Base-by-base conservation (phyloP, 1,140 invertebrate genomes). In the Plutomurus gul region DNA sequence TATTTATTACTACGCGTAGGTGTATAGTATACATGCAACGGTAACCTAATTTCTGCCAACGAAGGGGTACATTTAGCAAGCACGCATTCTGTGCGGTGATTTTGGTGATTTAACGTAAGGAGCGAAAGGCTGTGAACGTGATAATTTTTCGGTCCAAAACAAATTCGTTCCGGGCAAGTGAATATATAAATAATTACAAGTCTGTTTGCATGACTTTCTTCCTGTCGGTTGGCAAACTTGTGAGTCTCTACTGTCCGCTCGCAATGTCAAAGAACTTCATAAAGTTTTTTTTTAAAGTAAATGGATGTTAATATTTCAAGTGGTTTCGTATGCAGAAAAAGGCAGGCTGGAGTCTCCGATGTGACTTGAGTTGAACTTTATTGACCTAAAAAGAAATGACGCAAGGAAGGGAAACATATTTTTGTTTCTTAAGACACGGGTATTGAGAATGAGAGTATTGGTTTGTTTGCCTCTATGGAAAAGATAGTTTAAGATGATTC, bases 291-390 rank as follows among this genome's bases (percentile, higher is more conserved):
- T 33, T 25, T 65, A 65, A 65, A 65, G 36, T 25, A 33, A 65
- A 65, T 65, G 56, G 30, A 25, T 65, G 56, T 65, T 65, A 65
- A 65, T 65, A 65, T 65, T 65, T 65, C 56, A 65, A 36, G 56
- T 16, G 27, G 56, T 65, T 65, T 65, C 56, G 4, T 65, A 65
- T 33, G 27, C 56, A n/a, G n/a, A 25, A 65, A 65, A 65, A 65
- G 36, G 22, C 56, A 65, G 36, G 36, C 36, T n/a, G 27, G 27
- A 65, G 56, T 65, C 36, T 65, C 16, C 56, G 30, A 65, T 65
- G 56, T 65, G 56, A 65, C 56, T 65, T 36, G 56, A 65, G 27
- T 65, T n/a, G 18, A 65, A 65, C 27, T 65, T 65, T 36, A 27
- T 65, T 65, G 56, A 30, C 27, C 56, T 65, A 65, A 65, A 49